Conservation (phyloP, 1,140 invertebrate genomes). For the Tetragonula clypearis region DNA sequence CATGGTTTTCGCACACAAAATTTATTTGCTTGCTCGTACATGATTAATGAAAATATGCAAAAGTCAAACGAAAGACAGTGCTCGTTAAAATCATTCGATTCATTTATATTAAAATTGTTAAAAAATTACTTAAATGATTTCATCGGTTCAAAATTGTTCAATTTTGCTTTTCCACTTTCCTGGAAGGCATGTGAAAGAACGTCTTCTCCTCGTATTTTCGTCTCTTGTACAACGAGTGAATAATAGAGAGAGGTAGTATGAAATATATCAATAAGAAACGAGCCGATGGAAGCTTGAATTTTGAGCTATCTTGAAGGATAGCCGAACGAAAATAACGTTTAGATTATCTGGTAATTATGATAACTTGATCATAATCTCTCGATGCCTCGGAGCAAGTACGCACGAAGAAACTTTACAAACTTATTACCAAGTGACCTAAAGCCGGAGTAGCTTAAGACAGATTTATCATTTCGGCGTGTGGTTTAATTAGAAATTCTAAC, state of each 20-base stretch:
- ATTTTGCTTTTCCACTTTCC: not conserved
- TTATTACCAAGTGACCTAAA: slow-evolving; percentile 52
- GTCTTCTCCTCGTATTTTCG: not conserved
- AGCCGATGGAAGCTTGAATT: not conserved
- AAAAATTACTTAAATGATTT: not conserved
- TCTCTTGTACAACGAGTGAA: not conserved
- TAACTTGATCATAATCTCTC: slow-evolving; percentile 50
- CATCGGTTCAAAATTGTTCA: not conserved
- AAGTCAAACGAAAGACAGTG: not conserved
- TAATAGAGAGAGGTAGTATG: not conserved
- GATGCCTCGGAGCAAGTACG: slow-evolving; percentile 13
- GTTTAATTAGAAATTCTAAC: slow-evolving; percentile 63
- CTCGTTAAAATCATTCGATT: not conserved
- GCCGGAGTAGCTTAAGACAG: slow-evolving; percentile 46
- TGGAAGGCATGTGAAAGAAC: slow-evolving; percentile 17
- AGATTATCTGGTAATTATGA: slow-evolving; percentile 33
- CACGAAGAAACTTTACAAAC: slow-evolving; percentile 55
- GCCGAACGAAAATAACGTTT: slow-evolving; percentile 12
- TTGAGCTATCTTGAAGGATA: not conserved
- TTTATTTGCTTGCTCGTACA: not conserved
- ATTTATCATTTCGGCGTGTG: slow-evolving; percentile 59
- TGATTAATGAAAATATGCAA: not conserved
- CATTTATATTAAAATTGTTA: not conserved
- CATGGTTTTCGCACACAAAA: not conserved
- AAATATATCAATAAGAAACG: not conserved